These are phyloP conservation scores for Pseudochromis fuscus DNA, from an alignment of 2,797 vertebrate genomes.

Conservation along the genomic window DNA sequence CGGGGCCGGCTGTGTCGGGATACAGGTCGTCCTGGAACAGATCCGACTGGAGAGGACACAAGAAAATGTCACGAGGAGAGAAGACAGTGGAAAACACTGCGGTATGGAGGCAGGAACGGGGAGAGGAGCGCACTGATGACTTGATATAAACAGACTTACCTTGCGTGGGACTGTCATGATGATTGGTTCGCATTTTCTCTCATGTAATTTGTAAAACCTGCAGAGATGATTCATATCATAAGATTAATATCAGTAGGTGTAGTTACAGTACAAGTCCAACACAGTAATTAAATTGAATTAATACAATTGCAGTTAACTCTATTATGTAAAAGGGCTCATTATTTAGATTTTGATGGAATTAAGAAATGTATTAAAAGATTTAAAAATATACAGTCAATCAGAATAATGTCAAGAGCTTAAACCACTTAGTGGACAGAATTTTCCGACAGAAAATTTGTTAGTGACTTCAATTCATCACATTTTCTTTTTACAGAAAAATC, in stretches of 20 bases:
- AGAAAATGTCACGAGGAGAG: background rate
- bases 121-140: background rate
- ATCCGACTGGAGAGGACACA: constrained; percentile 88
- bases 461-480: no score
- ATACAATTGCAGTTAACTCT: no score
- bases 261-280: no score
- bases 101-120: background rate
- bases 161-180: constrained; percentile 95
- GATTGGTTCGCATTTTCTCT: constrained; percentile 93
- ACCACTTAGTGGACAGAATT: no score
- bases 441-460: no score
- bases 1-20: constrained; percentile 95
- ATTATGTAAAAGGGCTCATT: no score
- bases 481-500: no score
- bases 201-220: constrained; percentile 95
- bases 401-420: no score
- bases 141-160: constrained; percentile 73
- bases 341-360: no score
- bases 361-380: no score
- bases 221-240: constrained; percentile 24
- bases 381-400: no score
- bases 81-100: background rate
- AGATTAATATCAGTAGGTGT: background rate
- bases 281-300: no score
- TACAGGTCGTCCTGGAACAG: constrained; percentile 99